Evolutionary conservation across 2,888 invertebrate genomes (phyloP).

Genomic region (Cantharis rustica): DNA sequence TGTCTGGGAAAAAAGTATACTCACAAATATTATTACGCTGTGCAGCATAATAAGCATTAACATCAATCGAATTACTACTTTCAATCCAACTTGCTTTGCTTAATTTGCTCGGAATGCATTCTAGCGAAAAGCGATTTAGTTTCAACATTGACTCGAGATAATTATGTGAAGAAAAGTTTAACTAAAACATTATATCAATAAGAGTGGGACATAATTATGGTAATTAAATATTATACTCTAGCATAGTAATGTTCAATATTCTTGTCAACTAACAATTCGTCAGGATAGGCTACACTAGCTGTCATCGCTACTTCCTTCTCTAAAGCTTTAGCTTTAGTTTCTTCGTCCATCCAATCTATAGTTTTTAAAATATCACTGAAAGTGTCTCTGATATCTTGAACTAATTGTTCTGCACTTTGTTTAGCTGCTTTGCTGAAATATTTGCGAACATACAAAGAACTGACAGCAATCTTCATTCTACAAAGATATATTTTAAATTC

Average conservation of each 20-base stretch:
- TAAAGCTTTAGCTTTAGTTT: constrained; percentile 70
- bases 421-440: constrained; percentile 85
- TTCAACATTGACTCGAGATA: background rate
- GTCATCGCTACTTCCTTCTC: constrained; percentile 69
- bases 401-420: constrained; percentile 84
- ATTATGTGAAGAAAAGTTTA: background rate
- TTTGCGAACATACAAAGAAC: constrained; percentile 79
- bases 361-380: constrained; percentile 79
- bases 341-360: constrained; percentile 72
- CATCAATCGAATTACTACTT: background rate
- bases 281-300: constrained; percentile 85
- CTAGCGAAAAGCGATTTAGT: background rate
- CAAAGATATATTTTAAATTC: constrained; percentile 2
- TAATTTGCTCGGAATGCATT: background rate
- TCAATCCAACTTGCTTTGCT: background rate
- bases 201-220: constrained; percentile 28
- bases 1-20: background rate
- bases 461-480: constrained; percentile 70
- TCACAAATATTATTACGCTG: background rate
- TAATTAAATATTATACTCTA: constrained; percentile 53
- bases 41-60: background rate
- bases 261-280: constrained; percentile 76
- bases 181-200: background rate
- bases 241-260: constrained; percentile 76
- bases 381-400: constrained; percentile 78